These are phyloP conservation scores for Rotaria socialis DNA, from an alignment of 2,888 invertebrate genomes.

Conservation along the genomic window DNA sequence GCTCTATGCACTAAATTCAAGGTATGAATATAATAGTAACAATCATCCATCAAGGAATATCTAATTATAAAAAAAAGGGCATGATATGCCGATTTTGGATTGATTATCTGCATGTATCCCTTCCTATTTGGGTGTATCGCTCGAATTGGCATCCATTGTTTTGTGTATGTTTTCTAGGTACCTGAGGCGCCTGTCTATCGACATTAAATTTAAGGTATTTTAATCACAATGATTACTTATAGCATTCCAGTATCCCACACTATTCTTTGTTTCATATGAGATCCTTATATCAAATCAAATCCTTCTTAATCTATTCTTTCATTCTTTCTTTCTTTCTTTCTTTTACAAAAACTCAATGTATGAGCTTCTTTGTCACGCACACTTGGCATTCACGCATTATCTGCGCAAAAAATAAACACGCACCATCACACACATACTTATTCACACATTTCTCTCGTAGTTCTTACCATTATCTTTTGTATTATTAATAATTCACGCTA, in stretches of 20 bases:
- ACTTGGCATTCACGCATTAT: not conserved
- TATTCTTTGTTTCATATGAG: constrained; percentile 1
- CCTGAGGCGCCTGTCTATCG: constrained; percentile 31
- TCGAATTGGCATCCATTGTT: constrained; percentile 23
- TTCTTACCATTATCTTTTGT: not conserved
- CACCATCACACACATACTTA: not conserved
- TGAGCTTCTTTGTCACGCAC: not conserved
- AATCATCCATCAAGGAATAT: not conserved
- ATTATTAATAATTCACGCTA: not conserved
- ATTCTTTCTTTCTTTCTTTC: not conserved
- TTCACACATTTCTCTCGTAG: not conserved
- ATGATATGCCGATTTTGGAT: not conserved
- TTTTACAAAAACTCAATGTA: not conserved
- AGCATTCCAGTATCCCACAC: not conserved
- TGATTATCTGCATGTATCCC: not conserved
- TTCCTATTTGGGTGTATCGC: not conserved
- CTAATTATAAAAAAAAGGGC: not conserved
- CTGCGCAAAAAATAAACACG: not conserved
- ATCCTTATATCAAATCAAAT: not conserved
- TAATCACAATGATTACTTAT: not conserved
- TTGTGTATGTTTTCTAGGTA: constrained; percentile 37
- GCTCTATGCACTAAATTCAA: not conserved
- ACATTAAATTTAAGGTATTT: constrained; percentile 37
- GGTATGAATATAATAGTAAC: constrained; percentile 1
- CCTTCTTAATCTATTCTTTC: not conserved